phyloP scores from a whole-genome alignment of 2,888 invertebrate species.

The Machimus atricapillus region DNA sequence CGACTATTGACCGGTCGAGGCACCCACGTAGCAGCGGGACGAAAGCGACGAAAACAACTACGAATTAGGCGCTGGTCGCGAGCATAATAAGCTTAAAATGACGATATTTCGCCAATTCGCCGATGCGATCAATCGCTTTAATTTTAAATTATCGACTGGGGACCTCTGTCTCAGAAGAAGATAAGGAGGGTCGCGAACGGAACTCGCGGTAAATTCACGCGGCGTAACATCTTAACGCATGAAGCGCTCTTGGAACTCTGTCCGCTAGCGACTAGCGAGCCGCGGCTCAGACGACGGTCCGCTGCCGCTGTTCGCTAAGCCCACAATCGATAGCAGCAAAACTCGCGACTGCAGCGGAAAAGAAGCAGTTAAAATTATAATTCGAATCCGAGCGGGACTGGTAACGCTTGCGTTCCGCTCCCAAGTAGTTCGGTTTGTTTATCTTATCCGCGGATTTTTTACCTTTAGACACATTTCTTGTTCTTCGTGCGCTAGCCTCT shows the following conservation, averaged over 20 bases:
- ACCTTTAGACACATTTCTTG: background rate
- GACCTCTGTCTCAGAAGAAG: background rate
- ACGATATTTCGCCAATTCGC: background rate
- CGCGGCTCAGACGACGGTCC: background rate
- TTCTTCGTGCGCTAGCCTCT: background rate
- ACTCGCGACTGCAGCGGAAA: background rate
- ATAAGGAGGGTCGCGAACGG: constrained; percentile 7
- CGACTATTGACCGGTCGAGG: constrained; percentile 10
- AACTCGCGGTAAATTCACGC: constrained; percentile 5
- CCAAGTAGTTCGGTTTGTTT: background rate
- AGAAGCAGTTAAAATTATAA: background rate
- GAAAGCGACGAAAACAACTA: background rate
- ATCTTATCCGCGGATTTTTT: background rate
- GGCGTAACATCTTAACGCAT: constrained; percentile 31
- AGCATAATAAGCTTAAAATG: background rate
- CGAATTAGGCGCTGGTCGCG: background rate
- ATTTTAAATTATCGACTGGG: background rate
- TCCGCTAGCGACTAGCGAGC: background rate
- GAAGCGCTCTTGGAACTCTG: constrained; percentile 33
- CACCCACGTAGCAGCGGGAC: background rate
- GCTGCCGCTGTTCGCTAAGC: background rate
- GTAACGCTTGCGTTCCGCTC: background rate
- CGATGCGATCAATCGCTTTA: background rate
- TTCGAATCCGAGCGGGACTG: background rate
- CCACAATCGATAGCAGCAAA: background rate